Base-by-base conservation (phyloP, 1,140 invertebrate genomes). In the Phthorimaea operculella region DNA sequence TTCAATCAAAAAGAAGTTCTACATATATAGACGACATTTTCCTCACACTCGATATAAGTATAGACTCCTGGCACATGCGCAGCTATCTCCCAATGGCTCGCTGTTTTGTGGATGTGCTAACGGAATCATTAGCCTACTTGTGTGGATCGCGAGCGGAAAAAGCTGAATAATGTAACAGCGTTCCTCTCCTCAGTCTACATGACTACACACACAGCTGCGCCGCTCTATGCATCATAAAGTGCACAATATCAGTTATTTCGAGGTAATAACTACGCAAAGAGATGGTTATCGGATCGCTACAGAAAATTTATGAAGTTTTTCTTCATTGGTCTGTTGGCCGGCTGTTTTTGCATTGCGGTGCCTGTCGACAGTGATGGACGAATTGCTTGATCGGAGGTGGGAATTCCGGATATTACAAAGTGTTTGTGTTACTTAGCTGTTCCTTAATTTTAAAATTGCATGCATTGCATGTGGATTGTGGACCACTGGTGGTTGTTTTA, bases 81-180 rank as follows among this genome's bases (percentile, higher is more conserved):
- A 72, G 72, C 75, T 76, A 74, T 64, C 60, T 68, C 70, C 70
- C 63, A 62, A 67, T 76, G 52, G 63, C 59, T 56, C 51, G 55
- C 42, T 76, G 72, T 80, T 80, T 75, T 74, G 74, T 78, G 66
- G 68, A 79, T 74, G 72, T 65, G 68, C 66, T 82, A 82, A 80
- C 76, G 76, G 79, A 74, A 79, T 79, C 76, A 79, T 79, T 79
- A 82, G 74, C 75, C 79, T 67, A 79, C 65, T 74, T 82, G 68
- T 47, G 48, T 59, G 62, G 66, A 77, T 72, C 67, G 62, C 68
- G 67, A 71, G 68, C 72, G 67, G 70, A 78, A 75, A 76, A 79
- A 76, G 68, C 66, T 72, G 75, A 78, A 79, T 79, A 77, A 80
- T 76, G 66, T 55, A 69, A 47, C 49, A 70, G 63, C 59, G 55